Evolutionary conservation across 2,888 invertebrate genomes (phyloP).

Genomic region (Arctia plantaginis): DNA sequence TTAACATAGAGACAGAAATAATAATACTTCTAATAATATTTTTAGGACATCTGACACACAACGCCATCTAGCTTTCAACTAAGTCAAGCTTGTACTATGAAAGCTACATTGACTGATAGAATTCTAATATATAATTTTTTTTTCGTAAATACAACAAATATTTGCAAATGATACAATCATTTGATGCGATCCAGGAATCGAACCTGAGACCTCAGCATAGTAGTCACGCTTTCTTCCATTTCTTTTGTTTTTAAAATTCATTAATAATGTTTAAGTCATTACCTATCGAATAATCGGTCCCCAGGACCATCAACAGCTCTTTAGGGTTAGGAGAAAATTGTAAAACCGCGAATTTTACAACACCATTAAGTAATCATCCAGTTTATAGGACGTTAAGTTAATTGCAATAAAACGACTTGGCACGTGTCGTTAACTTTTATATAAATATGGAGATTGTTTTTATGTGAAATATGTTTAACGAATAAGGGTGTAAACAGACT

Average conservation of each 20-base stretch:
- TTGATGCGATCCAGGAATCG: no score
- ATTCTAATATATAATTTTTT: no score
- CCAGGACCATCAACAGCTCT: constrained; percentile 1
- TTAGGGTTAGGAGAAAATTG: constrained; percentile 45
- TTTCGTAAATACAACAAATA: no score
- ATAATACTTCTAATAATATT: no score
- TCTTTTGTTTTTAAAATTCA: neutral
- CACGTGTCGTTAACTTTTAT: constrained; percentile 61
- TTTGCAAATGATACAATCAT: no score
- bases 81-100: no score
- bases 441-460: constrained; percentile 30
- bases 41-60: no score
- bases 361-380: constrained; percentile 71
- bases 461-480: constrained; percentile 8
- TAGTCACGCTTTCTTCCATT: no score
- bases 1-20: neutral
- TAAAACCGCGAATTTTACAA: constrained; percentile 61
- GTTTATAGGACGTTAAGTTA: constrained; percentile 67
- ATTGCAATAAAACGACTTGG: constrained; percentile 57
- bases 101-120: no score
- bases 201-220: no score
- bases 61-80: no score
- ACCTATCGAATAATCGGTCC: neutral
- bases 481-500: neutral
- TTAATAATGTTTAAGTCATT: neutral